phyloP scores from a whole-genome alignment of 2,888 invertebrate species.

The Eledona agricola region DNA sequence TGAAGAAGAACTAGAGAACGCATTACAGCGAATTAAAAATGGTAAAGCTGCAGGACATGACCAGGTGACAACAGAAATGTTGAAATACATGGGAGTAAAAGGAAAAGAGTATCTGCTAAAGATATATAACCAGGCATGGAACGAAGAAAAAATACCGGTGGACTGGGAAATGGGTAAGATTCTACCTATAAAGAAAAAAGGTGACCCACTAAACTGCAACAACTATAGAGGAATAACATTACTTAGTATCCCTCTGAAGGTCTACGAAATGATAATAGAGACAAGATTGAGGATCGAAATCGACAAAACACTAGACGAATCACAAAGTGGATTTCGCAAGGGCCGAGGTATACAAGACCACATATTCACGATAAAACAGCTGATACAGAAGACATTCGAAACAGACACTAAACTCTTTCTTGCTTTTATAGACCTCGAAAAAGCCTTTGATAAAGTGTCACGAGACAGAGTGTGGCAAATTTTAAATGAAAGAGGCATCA shows the following conservation, averaged over 20 bases:
- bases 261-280: slow-evolving; percentile 27
- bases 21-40: slow-evolving; percentile 18
- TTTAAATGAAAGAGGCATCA: slow-evolving; percentile 22
- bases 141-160: slow-evolving; percentile 19
- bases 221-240: slow-evolving; percentile 28
- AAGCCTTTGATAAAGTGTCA: slow-evolving; percentile 37
- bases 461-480: slow-evolving; percentile 29
- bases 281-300: slow-evolving; percentile 15
- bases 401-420: slow-evolving; percentile 19
- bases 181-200: slow-evolving; percentile 34
- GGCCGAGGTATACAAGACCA: slow-evolving; percentile 30
- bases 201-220: slow-evolving; percentile 6
- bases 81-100: slow-evolving; percentile 22
- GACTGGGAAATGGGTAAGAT: slow-evolving; percentile 35
- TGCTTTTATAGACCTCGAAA: slow-evolving; percentile 37
- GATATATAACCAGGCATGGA: slow-evolving; percentile 23
- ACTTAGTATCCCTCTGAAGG: slow-evolving; percentile 24
- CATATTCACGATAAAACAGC: slow-evolving; percentile 34
- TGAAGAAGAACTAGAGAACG: slow-evolving; percentile 3
- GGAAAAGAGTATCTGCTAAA: slow-evolving; percentile 12
- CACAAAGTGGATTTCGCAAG: slow-evolving; percentile 32
- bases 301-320: slow-evolving; percentile 19
- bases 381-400: slow-evolving; percentile 16
- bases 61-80: slow-evolving; percentile 33
- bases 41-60: slow-evolving; percentile 34